Evolutionary conservation across 2,888 invertebrate genomes (phyloP).

Genomic region (Pachycephus smyrnensis): DNA sequence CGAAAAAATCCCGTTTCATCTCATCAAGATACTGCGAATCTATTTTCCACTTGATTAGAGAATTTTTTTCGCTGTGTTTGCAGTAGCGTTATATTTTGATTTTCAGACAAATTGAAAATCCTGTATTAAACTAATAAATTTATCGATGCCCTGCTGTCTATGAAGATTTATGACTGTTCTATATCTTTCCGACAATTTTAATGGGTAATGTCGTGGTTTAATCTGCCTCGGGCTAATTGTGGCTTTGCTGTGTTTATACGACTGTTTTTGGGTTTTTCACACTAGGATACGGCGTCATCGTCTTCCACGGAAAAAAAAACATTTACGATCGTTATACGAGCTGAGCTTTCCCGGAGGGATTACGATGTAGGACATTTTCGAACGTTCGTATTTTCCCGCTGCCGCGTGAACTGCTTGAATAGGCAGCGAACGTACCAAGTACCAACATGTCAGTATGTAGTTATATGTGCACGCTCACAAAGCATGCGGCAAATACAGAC

Average conservation of each 20-base stretch:
- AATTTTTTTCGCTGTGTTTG: background rate
- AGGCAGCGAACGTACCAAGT: background rate
- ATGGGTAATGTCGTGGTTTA: background rate
- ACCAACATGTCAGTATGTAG: background rate
- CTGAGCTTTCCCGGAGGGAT: background rate
- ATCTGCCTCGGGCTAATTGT: background rate
- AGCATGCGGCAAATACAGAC: conserved; percentile 4
- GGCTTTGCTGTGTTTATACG: background rate
- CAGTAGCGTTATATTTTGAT: background rate
- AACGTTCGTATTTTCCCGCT: conserved; percentile 35
- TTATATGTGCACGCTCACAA: background rate
- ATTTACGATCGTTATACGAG: background rate
- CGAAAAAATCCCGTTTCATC: background rate
- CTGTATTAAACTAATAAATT: background rate
- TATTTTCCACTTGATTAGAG: background rate
- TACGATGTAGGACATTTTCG: conserved; percentile 13
- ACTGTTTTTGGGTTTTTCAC: background rate
- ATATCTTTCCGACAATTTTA: background rate
- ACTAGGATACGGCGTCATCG: background rate
- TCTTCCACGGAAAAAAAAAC: background rate
- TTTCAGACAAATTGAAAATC: background rate
- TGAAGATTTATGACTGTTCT: background rate
- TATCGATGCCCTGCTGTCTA: background rate
- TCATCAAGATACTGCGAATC: background rate
- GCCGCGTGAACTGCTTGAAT: background rate